phyloP scores from a whole-genome alignment of 2,888 invertebrate genomes.

The Imbricaverruca yamaguchii region DNA sequence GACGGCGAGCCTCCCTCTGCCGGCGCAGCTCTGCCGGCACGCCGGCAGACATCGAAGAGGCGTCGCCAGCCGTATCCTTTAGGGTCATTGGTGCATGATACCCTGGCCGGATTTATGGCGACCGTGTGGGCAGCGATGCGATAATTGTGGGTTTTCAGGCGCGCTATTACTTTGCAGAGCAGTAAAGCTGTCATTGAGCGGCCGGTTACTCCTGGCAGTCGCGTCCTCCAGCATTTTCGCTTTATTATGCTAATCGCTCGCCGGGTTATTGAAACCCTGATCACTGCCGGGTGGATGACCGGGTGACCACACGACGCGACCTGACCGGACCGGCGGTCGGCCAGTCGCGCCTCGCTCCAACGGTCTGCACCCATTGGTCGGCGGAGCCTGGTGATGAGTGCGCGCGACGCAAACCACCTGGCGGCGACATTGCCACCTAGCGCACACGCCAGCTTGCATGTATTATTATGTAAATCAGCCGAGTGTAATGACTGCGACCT shows the following conservation, averaged over 20 bases:
- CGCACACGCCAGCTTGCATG: neutral
- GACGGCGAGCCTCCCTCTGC: neutral
- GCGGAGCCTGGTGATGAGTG: too few relatives aligned
- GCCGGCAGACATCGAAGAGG: neutral
- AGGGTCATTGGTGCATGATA: slow-evolving; percentile 18
- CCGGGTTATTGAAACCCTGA: neutral
- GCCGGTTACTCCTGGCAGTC: neutral
- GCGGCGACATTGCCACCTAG: neutral
- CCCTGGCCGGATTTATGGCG: neutral
- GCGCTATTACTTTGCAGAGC: slow-evolving; percentile 22
- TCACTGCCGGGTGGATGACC: neutral
- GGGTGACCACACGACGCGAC: neutral
- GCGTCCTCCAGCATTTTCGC: neutral
- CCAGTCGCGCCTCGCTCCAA: neutral
- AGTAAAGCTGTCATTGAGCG: slow-evolving; percentile 1
- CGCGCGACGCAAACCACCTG: too few relatives aligned
- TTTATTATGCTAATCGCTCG: slow-evolving; percentile 11
- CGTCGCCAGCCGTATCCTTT: slow-evolving; percentile 5
- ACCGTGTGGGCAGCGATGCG: slow-evolving; percentile 5
- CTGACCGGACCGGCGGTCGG: slow-evolving; percentile 6
- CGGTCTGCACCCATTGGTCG: neutral
- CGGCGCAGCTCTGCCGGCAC: neutral
- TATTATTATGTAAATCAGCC: slow-evolving; percentile 11
- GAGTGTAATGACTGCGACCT: slow-evolving; percentile 9
- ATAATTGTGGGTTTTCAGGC: slow-evolving; percentile 10